Evolutionary conservation across 2,888 invertebrate genomes (phyloP).

Genomic region (Zaprionus bogoriensis): DNA sequence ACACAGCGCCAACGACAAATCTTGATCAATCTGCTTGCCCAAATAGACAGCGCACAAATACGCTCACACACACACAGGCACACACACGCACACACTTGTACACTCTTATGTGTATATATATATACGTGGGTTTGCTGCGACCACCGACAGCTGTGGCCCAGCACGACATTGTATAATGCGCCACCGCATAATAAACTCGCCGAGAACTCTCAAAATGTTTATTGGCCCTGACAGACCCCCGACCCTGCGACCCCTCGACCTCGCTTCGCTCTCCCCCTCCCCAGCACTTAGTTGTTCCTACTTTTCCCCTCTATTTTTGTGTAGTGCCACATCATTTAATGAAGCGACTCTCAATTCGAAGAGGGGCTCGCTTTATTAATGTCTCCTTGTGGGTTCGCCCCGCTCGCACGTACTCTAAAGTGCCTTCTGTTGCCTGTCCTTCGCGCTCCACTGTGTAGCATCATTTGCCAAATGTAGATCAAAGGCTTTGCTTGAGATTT

Average conservation of each 20-base stretch:
- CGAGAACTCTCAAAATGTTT: conserved; percentile 9
- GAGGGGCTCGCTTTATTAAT: conserved; percentile 46
- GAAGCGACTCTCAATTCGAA: conserved; percentile 55
- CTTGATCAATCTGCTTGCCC: conserved; percentile 43
- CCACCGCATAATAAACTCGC: conserved; percentile 20
- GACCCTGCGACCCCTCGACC: background rate
- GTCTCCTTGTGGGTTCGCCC: conserved; percentile 8
- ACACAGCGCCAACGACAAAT: conserved; percentile 30
- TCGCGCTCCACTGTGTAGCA: background rate
- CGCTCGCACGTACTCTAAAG: conserved; percentile 30
- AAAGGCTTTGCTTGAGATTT: background rate
- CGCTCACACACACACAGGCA: background rate
- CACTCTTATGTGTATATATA: conserved; percentile 16
- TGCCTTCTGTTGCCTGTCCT: background rate
- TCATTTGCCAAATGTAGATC: background rate
- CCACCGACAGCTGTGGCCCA: conserved; percentile 37
- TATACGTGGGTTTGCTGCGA: conserved; percentile 30
- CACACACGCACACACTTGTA: background rate
- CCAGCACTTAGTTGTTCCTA: conserved; percentile 22
- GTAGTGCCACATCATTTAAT: conserved; percentile 70
- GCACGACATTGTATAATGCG: conserved; percentile 9
- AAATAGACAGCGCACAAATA: conserved; percentile 31
- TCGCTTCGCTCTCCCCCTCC: background rate
- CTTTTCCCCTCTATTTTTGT: background rate
- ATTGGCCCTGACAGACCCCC: conserved; percentile 49